Evolutionary conservation across 2,888 invertebrate genomes (phyloP).

Genomic region (Oligia latruncula): DNA sequence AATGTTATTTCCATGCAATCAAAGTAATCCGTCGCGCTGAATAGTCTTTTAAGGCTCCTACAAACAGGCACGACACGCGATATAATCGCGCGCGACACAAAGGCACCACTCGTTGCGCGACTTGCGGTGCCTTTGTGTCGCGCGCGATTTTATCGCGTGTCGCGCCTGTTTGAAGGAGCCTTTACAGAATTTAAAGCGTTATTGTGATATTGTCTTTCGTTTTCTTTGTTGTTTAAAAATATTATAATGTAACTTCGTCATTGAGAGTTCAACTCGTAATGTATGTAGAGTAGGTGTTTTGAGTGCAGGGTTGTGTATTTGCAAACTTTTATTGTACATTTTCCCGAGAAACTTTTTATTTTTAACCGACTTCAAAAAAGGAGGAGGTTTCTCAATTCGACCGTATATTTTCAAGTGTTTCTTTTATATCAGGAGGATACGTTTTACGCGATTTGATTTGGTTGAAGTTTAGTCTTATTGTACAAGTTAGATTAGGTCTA

Average conservation of each 20-base stretch:
- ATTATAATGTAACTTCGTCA: constrained; percentile 33
- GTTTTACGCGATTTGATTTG: constrained; percentile 11
- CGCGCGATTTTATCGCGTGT: no score
- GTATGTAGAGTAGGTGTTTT: constrained; percentile 30
- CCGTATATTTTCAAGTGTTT: background rate
- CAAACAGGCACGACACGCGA: no score
- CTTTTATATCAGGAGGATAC: background rate
- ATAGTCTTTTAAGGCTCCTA: constrained; percentile 9
- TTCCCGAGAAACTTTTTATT: constrained; percentile 23
- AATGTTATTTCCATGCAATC: constrained; percentile 19
- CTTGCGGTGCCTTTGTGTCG: no score
- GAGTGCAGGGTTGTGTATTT: constrained; percentile 17
- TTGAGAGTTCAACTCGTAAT: constrained; percentile 38
- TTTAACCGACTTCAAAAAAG: no score
- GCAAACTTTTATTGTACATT: constrained; percentile 2
- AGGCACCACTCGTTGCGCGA: no score
- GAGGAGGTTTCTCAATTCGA: no score
- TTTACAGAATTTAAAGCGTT: constrained; percentile 11
- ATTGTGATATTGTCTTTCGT: constrained; percentile 8
- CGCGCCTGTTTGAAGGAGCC: no score
- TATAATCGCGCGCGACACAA: no score
- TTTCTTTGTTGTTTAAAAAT: constrained; percentile 31
- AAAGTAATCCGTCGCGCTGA: background rate
- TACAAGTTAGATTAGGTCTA: constrained; percentile 24
- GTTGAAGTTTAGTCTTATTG: constrained; percentile 22